Conservation (phyloP, 2,797 vertebrate genomes). For the Acanthornis magna region DNA sequence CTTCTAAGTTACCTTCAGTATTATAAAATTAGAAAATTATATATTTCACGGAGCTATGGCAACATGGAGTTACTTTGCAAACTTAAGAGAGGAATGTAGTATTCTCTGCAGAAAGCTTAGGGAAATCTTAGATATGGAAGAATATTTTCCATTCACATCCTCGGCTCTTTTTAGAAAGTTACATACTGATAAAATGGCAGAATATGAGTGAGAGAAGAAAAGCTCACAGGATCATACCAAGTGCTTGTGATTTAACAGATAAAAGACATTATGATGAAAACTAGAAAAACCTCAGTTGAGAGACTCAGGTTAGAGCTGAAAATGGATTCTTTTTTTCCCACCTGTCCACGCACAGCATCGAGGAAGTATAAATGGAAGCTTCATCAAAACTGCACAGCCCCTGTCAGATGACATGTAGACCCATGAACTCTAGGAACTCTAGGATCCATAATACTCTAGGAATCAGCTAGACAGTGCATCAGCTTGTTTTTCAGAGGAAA, state of each 20-base stretch:
- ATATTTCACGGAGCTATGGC: neutral
- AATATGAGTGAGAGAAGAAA: neutral
- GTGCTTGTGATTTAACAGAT: neutral
- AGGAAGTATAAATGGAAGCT: neutral
- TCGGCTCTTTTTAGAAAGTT: neutral
- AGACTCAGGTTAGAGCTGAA: neutral
- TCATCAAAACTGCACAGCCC: too few relatives aligned
- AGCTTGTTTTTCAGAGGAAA: neutral
- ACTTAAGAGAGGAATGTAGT: neutral
- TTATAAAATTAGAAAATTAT: neutral
- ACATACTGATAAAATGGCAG: neutral
- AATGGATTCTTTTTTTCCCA: neutral
- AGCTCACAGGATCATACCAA: neutral
- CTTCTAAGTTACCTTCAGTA: neutral
- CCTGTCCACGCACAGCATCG: neutral
- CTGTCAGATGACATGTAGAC: rapidly evolving
- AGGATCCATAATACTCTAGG: neutral
- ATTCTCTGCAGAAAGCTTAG: neutral
- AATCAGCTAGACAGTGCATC: neutral
- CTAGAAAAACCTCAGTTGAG: neutral
- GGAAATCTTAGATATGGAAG: neutral
- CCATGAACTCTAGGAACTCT: neutral
- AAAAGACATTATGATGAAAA: neutral
- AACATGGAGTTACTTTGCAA: neutral
- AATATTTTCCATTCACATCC: neutral